Base-by-base conservation (phyloP, 2,113 vertebrate species). In the Spea bombifrons region DNA sequence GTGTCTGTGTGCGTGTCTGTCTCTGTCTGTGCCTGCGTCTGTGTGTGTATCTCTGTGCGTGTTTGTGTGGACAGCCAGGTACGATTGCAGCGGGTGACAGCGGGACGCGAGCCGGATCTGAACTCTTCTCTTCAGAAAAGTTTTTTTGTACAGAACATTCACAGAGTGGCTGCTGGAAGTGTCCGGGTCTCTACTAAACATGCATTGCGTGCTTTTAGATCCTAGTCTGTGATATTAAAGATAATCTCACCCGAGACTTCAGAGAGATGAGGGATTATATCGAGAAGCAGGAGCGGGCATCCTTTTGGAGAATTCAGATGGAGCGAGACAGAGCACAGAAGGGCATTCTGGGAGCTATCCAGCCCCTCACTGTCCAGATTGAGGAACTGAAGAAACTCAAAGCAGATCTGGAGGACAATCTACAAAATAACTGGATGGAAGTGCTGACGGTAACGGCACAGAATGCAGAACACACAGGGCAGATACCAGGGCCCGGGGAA, bases 211-310 rank as follows among this genome's bases (percentile, higher is more conserved):
- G 61, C 59, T 75, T 85, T 78, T 81, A 89, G 87, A 83, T 88
- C 8, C 66, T 79, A 2, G 55, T 79, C 8, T 84, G 78, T 83
- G 75, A 65, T 65, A 83, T 86, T 66, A 86, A 82, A 85, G 82
- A 45, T 8, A 83, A 81, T 66, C n/a, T 90, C 77, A 73, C 16
- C 46, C 17, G 70, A 84, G 76, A 85, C 66, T 89, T 88, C 72
- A 5, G 8, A 73, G 82, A 76, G 66, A 85, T 87, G 84, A 86
- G 84, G 52, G 83, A 86, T 9, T 85, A 78, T 59, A 46, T 89
- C 83, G 85, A 85, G 76, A 83, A 83, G 48, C 82, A 88, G 69
- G 83, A 86, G 69, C 47, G 76, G 73, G 82, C 71, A 43, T 83
- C 85, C 10, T 82, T 87, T 71, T 49, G 78, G 52, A 59, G 86